Evolutionary conservation across 35 echinoderm and acorn worm genomes (phyloP).

Genomic region (Chiridota heheva): DNA sequence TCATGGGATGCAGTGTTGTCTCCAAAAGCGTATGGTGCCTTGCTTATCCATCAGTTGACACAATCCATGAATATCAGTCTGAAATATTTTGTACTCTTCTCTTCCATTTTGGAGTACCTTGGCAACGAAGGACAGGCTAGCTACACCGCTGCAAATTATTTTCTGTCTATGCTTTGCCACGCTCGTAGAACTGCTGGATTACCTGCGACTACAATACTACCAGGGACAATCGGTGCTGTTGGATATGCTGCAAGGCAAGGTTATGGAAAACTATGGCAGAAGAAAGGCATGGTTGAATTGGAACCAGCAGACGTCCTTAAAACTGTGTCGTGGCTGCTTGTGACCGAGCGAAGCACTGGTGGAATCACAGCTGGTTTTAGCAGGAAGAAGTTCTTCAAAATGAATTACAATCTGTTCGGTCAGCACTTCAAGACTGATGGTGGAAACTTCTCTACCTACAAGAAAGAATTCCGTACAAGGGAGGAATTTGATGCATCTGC

Average conservation of each 20-base stretch:
- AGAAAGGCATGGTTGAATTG: slow-evolving; percentile 39
- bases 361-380: slow-evolving; percentile 22
- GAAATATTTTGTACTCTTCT: slow-evolving; percentile 50
- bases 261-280: slow-evolving; percentile 32
- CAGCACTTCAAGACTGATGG: neutral
- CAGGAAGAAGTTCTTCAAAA: neutral
- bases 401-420: slow-evolving; percentile 33
- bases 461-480: slow-evolving; percentile 30
- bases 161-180: slow-evolving; percentile 34
- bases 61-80: slow-evolving; percentile 37
- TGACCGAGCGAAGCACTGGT: neutral
- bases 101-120: slow-evolving; percentile 49
- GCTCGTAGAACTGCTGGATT: slow-evolving; percentile 25
- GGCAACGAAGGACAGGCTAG: slow-evolving; percentile 69
- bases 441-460: slow-evolving; percentile 34
- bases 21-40: slow-evolving; percentile 62
- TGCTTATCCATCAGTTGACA: slow-evolving; percentile 67
- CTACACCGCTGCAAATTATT: slow-evolving; percentile 74
- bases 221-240: slow-evolving; percentile 36
- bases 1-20: slow-evolving; percentile 42
- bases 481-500: neutral
- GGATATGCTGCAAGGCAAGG: slow-evolving; percentile 65
- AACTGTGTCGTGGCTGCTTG: slow-evolving; percentile 30
- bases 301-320: slow-evolving; percentile 33
- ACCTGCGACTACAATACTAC: slow-evolving; percentile 54